These are phyloP conservation scores for Nipponia nippon DNA, from an alignment of 2,113 vertebrate species.

Conservation along the genomic window DNA sequence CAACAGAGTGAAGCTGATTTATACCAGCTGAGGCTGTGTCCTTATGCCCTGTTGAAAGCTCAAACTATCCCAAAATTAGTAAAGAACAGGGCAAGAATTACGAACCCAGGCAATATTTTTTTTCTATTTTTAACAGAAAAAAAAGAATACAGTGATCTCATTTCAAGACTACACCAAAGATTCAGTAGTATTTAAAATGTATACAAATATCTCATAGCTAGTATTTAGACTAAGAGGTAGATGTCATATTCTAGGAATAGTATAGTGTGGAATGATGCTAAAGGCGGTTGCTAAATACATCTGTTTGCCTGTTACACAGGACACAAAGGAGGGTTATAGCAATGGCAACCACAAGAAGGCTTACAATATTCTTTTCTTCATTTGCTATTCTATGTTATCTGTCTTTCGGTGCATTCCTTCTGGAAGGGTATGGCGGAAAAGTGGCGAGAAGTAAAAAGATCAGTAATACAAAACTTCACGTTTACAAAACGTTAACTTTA, in stretches of 20 bases:
- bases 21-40: slow-evolving; percentile 59
- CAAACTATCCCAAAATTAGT: neutral
- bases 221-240: slow-evolving; percentile 78
- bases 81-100: slow-evolving; percentile 15
- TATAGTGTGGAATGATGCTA: slow-evolving; percentile 8
- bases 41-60: neutral
- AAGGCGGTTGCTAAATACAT: slow-evolving; percentile 9
- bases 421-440: slow-evolving; percentile 63
- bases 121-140: neutral
- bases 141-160: neutral
- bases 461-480: slow-evolving; percentile 22
- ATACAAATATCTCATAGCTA: slow-evolving; percentile 74
- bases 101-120: neutral
- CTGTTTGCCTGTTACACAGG: slow-evolving; percentile 18
- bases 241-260: slow-evolving; percentile 73
- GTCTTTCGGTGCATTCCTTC: slow-evolving; percentile 62
- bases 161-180: slow-evolving; percentile 29
- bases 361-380: slow-evolving; percentile 14
- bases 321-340: neutral
- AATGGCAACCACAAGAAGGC: neutral
- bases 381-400: slow-evolving; percentile 48
- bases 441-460: slow-evolving; percentile 12
- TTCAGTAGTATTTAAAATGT: slow-evolving; percentile 28
- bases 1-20: slow-evolving; percentile 60
- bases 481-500: slow-evolving; percentile 30